Evolutionary conservation across 2,888 invertebrate species (phyloP).

Genomic region (Schizotus pectinicornis): DNA sequence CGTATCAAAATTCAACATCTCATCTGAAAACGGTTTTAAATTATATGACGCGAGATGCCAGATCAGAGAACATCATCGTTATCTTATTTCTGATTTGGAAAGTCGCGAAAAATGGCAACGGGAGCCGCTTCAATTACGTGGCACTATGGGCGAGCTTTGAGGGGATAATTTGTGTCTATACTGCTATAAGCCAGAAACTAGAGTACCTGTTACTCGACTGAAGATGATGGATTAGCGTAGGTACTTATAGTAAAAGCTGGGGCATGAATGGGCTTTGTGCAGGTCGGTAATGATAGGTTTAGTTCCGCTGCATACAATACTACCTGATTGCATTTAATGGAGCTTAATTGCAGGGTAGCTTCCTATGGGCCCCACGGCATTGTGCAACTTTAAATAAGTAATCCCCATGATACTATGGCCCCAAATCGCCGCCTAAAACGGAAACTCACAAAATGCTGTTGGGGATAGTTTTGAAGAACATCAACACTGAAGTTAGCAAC

Average conservation of each 20-base stretch:
- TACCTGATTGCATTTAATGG: constrained; percentile 28
- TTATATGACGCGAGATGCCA: background rate
- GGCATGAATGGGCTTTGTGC: constrained; percentile 25
- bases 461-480: too few relatives aligned
- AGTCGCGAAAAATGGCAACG: too few relatives aligned
- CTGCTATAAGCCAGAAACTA: background rate
- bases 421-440: too few relatives aligned
- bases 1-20: constrained; percentile 26
- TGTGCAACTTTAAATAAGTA: constrained; percentile 19
- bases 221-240: constrained; percentile 5
- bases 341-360: constrained; percentile 26
- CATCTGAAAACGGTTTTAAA: constrained; percentile 8
- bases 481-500: too few relatives aligned
- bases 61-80: too few relatives aligned
- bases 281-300: constrained; percentile 31
- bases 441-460: too few relatives aligned
- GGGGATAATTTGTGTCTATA: too few relatives aligned
- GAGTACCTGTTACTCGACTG: constrained; percentile 8
- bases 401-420: constrained; percentile 1
- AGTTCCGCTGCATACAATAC: constrained; percentile 28
- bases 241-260: constrained; percentile 9
- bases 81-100: too few relatives aligned
- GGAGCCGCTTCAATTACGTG: too few relatives aligned
- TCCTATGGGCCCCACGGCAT: constrained; percentile 6
- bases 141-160: too few relatives aligned